Conservation (phyloP, 2,888 invertebrate genomes). For the Pharmacophagus antenor region DNA sequence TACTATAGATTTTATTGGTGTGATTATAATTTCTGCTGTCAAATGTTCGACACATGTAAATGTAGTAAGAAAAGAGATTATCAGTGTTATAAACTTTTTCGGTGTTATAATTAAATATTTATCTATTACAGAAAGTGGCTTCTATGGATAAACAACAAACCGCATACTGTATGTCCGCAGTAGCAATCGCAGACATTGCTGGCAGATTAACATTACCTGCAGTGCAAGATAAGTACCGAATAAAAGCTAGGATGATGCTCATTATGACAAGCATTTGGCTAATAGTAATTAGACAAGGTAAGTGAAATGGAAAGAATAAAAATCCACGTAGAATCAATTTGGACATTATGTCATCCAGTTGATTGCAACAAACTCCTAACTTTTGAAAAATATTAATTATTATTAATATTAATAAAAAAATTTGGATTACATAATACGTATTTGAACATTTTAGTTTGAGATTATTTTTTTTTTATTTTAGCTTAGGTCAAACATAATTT, state of each 20-base stretch:
- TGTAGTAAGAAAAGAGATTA: too few species aligned
- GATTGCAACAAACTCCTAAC: too few species aligned
- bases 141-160: slow-evolving; percentile 74
- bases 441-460: too few species aligned
- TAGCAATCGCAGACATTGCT: slow-evolving; percentile 84
- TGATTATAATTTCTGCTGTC: too few species aligned
- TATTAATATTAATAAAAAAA: too few species aligned
- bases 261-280: slow-evolving; percentile 82
- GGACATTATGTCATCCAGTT: too few species aligned
- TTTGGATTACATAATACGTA: too few species aligned
- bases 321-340: too few species aligned
- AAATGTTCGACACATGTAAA: too few species aligned
- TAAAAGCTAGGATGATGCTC: slow-evolving; percentile 83
- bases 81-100: background rate
- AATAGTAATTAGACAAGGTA: slow-evolving; percentile 80
- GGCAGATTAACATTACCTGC: slow-evolving; percentile 84
- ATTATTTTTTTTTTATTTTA: too few species aligned
- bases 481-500: too few species aligned
- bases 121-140: slow-evolving; percentile 59
- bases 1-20: too few species aligned
- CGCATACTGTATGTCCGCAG: slow-evolving; percentile 85
- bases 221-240: slow-evolving; percentile 81
- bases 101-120: background rate
- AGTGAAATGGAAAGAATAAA: slow-evolving; percentile 40
- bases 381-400: background rate